A percentile compares a stretch with the other conserved stretches of the same genome.
Evolutionary conservation across 2,797 vertebrate genomes (phyloP).

Genomic region (Sparus aurata): DNA sequence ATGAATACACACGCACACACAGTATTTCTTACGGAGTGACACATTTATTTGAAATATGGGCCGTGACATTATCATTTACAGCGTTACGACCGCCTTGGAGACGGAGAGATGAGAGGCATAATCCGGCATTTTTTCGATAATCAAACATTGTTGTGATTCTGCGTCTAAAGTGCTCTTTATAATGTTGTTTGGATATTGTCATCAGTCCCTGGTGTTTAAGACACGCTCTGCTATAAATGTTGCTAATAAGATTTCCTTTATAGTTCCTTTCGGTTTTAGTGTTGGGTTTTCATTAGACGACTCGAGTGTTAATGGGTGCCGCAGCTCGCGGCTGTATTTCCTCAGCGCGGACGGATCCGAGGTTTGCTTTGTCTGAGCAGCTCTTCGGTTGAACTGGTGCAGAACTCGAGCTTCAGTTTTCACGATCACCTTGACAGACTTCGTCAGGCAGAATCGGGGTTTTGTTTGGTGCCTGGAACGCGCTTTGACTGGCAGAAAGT

Average conservation of each 20-base stretch:
- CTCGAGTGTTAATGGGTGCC: conserved; percentile 15
- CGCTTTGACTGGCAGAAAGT: conserved; percentile 28
- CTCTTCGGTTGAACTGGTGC: conserved; percentile 1
- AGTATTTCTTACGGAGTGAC: conserved; percentile 53
- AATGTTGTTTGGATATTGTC: conserved; percentile 27
- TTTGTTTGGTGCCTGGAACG: conserved; percentile 36
- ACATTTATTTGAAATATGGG: conserved; percentile 69
- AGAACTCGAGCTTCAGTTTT: conserved; percentile 17
- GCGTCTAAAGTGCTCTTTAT: conserved; percentile 47
- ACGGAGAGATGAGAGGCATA: conserved; percentile 32
- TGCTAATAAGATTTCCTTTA: conserved; percentile 15
- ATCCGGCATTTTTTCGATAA: conserved; percentile 38
- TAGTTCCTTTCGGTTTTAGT: conserved; percentile 2
- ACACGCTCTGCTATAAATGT: conserved; percentile 20
- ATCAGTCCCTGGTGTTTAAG: conserved; percentile 28
- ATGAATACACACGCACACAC: conserved; percentile 34
- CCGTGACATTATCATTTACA: conserved; percentile 70
- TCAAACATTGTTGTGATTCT: conserved; percentile 54
- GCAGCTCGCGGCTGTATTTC: background rate
- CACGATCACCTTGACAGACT: background rate
- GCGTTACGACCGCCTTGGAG: conserved; percentile 48
- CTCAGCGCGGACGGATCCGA: background rate
- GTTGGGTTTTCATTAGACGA: conserved; percentile 7
- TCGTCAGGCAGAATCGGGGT: conserved; percentile 10
- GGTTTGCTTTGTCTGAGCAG: background rate